Evolutionary conservation across 2,113 vertebrate species (phyloP).

Genomic region (Rhynchomys soricoides): DNA sequence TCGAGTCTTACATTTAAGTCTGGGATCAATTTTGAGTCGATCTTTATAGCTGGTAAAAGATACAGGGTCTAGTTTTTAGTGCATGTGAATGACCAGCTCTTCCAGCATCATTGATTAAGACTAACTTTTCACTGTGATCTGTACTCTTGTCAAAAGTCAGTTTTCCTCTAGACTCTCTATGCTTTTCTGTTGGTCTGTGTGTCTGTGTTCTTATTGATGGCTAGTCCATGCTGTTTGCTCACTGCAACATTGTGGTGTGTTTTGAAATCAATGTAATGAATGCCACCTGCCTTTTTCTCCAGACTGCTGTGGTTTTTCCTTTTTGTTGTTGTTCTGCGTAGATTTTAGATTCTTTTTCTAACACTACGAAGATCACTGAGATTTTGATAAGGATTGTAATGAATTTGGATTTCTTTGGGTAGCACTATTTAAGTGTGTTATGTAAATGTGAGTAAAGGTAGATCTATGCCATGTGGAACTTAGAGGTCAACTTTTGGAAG

Average conservation of each 20-base stretch:
- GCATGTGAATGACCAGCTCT: neutral
- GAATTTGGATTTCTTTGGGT: neutral
- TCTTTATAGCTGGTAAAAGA: neutral
- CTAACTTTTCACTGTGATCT: neutral
- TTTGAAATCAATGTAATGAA: neutral
- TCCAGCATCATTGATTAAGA: neutral
- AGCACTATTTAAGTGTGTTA: neutral
- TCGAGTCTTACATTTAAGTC: neutral
- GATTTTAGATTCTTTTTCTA: neutral
- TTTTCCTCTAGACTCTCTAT: neutral
- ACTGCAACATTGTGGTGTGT: neutral
- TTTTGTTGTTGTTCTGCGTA: neutral
- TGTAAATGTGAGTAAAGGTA: neutral
- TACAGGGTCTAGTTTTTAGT: neutral
- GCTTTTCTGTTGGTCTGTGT: neutral
- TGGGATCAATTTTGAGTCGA: neutral
- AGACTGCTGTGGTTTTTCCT: neutral
- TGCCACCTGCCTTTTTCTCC: neutral
- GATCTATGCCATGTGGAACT: neutral
- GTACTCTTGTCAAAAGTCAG: neutral
- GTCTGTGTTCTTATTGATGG: neutral
- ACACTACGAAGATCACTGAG: neutral
- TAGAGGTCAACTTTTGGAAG: neutral
- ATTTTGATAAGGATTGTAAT: neutral
- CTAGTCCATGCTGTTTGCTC: neutral